phyloP scores from a whole-genome alignment of 1,140 invertebrate genomes.

The Bombus waltoni region DNA sequence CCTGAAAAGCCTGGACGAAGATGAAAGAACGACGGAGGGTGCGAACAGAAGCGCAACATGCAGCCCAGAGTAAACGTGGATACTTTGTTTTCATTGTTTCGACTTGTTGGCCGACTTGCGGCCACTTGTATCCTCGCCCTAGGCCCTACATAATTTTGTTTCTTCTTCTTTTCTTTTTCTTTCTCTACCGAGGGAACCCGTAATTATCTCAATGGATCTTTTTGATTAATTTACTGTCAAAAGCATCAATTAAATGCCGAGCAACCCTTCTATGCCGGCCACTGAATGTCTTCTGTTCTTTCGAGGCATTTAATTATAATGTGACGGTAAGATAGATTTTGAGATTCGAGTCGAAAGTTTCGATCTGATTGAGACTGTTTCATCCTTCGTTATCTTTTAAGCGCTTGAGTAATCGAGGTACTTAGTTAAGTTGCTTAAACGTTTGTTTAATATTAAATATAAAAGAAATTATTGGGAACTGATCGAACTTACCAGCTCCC shows the following conservation, averaged over 20 bases:
- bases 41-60: conserved; percentile 3
- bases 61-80: conserved; percentile 29
- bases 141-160: background rate
- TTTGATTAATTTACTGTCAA: conserved; percentile 1
- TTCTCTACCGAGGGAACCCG: background rate
- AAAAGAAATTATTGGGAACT: no score
- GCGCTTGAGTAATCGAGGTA: no score
- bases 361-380: no score
- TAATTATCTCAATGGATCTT: background rate
- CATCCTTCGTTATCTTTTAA: no score
- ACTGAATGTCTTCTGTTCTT: background rate
- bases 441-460: no score
- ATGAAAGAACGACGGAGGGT: conserved; percentile 45
- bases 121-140: conserved; percentile 23
- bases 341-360: background rate
- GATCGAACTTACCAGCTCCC: no score
- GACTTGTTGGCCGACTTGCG: conserved; percentile 22
- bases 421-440: no score
- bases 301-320: background rate
- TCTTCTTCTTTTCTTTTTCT: no score
- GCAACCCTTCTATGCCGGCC: no score
- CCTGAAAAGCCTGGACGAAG: conserved; percentile 47
- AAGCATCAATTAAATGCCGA: background rate
- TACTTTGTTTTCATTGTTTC: conserved; percentile 47
- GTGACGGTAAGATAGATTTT: background rate